Evolutionary conservation across 2,888 invertebrate genomes (phyloP).

Genomic region (Ochropleura leucogaster): DNA sequence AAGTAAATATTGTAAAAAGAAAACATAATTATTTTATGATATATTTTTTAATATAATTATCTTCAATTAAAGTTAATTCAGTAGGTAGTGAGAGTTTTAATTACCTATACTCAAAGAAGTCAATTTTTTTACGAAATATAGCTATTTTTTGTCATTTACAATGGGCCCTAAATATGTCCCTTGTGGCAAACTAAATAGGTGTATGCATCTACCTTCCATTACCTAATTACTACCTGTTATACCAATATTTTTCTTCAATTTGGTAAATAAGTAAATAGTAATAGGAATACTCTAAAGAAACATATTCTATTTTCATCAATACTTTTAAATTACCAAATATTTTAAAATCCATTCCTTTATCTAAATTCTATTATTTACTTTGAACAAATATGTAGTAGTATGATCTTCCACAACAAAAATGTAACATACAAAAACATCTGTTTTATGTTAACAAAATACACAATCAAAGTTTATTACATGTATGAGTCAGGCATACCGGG

Average conservation of each 20-base stretch:
- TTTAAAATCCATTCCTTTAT: no score
- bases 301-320: neutral
- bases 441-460: constrained; percentile 27
- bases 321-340: no score
- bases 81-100: neutral
- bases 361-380: neutral
- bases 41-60: no score
- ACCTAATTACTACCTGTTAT: no score
- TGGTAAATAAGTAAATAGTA: neutral
- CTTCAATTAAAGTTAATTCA: neutral
- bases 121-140: neutral
- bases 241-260: neutral
- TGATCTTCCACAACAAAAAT: constrained; percentile 17
- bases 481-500: constrained; percentile 9
- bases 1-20: constrained; percentile 1
- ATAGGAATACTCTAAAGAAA: neutral
- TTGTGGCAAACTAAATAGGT: neutral
- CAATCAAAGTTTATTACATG: neutral
- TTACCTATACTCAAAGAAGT: neutral
- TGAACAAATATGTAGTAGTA: neutral
- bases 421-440: constrained; percentile 12
- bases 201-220: neutral
- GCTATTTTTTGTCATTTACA: neutral
- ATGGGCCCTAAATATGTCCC: neutral
- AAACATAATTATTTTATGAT: constrained; percentile 8